Conservation (phyloP, 2,113 vertebrate genomes). For the Riparia riparia region DNA sequence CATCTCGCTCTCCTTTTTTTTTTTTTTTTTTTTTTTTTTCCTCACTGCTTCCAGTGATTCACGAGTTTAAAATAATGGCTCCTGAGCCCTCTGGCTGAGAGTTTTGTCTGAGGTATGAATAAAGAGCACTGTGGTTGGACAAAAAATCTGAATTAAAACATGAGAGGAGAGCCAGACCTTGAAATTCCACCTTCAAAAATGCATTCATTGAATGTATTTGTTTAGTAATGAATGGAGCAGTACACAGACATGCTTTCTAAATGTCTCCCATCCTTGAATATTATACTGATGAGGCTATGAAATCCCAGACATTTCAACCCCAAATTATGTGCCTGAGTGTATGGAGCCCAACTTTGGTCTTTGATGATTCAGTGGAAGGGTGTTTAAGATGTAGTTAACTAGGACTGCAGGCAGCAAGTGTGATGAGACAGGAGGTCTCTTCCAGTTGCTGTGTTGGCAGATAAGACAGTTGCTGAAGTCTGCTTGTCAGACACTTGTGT, state of each 20-base stretch:
- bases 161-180: background rate
- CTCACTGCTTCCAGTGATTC: background rate
- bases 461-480: background rate
- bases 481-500: background rate
- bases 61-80: background rate
- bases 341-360: background rate
- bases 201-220: background rate
- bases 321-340: background rate
- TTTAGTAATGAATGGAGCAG: background rate
- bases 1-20: background rate
- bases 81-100: background rate
- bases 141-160: background rate
- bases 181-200: background rate
- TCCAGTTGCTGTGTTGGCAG: background rate
- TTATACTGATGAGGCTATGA: background rate
- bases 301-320: background rate
- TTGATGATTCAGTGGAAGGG: background rate
- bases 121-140: background rate
- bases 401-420: background rate
- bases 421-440: background rate
- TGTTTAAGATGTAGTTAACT: background rate
- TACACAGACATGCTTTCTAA: background rate
- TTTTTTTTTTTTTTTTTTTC: background rate
- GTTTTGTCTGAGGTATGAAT: background rate
- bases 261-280: background rate